phyloP scores from a whole-genome alignment of 2,113 vertebrate genomes.

The Petrocephalus zakoni region DNA sequence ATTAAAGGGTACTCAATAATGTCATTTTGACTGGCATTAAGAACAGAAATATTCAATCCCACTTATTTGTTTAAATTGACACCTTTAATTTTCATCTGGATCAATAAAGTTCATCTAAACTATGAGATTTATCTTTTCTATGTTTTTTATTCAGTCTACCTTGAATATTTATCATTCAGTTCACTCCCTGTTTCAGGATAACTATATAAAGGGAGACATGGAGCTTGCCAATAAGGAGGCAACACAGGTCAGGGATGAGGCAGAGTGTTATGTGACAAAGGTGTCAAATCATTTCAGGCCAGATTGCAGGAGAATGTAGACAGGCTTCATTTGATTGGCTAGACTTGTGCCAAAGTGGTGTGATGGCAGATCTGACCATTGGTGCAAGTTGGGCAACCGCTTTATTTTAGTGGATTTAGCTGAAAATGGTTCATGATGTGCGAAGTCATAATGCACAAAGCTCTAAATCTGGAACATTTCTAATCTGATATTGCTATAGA shows the following conservation, averaged over 20 bases:
- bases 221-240: slow-evolving; percentile 55
- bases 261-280: slow-evolving; percentile 52
- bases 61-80: neutral
- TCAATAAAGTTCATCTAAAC: neutral
- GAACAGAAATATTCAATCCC: neutral
- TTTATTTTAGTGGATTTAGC: slow-evolving; percentile 60
- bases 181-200: neutral
- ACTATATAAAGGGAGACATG: neutral
- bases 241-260: slow-evolving; percentile 60
- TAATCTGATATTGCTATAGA: neutral
- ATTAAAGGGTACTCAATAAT: slow-evolving; percentile 30
- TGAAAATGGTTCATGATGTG: neutral
- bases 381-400: slow-evolving; percentile 59
- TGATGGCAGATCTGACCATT: slow-evolving; percentile 61
- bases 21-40: neutral
- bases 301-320: slow-evolving; percentile 62
- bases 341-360: slow-evolving; percentile 55
- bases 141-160: neutral
- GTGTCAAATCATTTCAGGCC: slow-evolving; percentile 61
- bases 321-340: slow-evolving; percentile 44
- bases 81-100: neutral
- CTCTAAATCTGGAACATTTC: neutral
- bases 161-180: neutral
- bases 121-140: neutral
- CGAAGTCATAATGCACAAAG: neutral